These are phyloP conservation scores for Malthinus seriepunctatus DNA, from an alignment of 2,888 invertebrate genomes.

Conservation along the genomic window DNA sequence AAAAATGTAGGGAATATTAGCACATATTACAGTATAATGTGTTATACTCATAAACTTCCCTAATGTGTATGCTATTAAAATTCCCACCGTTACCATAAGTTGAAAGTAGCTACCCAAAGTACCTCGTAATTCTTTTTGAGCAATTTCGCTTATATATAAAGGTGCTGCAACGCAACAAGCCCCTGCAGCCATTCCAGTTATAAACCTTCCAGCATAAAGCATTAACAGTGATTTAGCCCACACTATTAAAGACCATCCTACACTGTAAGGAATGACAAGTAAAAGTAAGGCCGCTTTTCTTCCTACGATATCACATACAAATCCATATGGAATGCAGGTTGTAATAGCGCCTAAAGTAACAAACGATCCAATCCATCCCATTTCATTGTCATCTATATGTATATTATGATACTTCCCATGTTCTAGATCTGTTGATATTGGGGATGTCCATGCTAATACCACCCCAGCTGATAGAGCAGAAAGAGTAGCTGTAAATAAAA, in stretches of 20 bases:
- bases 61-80: conserved; percentile 71
- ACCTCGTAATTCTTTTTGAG: conserved; percentile 82
- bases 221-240: conserved; percentile 66
- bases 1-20: conserved; percentile 69
- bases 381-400: conserved; percentile 60
- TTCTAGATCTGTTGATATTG: conserved; percentile 61
- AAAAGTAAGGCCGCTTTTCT: conserved; percentile 70
- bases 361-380: conserved; percentile 75
- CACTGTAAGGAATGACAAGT: conserved; percentile 67
- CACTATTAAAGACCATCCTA: conserved; percentile 76
- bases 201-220: conserved; percentile 68
- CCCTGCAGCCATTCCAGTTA: conserved; percentile 76
- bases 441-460: conserved; percentile 79
- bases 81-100: conserved; percentile 83
- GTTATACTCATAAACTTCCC: conserved; percentile 54
- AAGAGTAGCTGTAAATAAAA: conserved; percentile 64
- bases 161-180: conserved; percentile 85
- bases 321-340: conserved; percentile 74
- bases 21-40: conserved; percentile 67
- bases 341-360: conserved; percentile 74
- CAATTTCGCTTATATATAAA: conserved; percentile 83
- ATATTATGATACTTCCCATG: conserved; percentile 55
- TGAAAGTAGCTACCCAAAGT: conserved; percentile 87
- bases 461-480: conserved; percentile 79
- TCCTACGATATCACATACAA: conserved; percentile 69